Percentiles rank a stretch among this genome's conserved stretches.
Conservation (phyloP, 2,888 invertebrate genomes). For the Diarsia dahlii region DNA sequence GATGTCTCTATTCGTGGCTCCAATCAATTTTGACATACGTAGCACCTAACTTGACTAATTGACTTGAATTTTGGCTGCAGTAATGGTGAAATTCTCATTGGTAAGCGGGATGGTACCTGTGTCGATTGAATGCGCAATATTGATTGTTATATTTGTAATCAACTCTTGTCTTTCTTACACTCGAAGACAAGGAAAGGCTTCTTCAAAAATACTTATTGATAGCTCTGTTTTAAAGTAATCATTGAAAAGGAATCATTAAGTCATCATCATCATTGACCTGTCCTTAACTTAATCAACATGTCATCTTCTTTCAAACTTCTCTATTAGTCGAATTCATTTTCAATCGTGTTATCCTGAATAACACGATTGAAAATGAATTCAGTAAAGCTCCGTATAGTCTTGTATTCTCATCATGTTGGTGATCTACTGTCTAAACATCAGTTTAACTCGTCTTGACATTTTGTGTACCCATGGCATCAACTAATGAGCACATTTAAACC, state of each 20-base stretch:
- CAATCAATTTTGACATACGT: conserved; percentile 34
- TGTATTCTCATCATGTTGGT: neutral
- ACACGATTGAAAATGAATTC: neutral
- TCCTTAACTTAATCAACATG: neutral
- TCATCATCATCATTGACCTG: neutral
- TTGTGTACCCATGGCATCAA: conserved; percentile 20
- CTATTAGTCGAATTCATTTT: no score
- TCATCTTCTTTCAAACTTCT: neutral
- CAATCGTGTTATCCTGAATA: no score
- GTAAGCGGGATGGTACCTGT: conserved; percentile 24
- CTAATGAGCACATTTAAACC: conserved; percentile 52
- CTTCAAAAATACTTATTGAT: neutral
- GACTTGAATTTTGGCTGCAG: conserved; percentile 45
- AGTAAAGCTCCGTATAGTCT: neutral
- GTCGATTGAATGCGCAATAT: conserved; percentile 9
- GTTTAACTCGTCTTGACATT: neutral
- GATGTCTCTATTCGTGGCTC: conserved; percentile 20
- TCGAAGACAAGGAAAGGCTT: neutral
- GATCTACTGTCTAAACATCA: neutral
- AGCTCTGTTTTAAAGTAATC: neutral
- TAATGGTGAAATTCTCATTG: conserved; percentile 50
- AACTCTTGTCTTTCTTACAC: conserved; percentile 11
- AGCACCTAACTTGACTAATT: conserved; percentile 25
- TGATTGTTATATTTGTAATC: conserved; percentile 31
- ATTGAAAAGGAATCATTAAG: neutral